A percentile compares a stretch with the other conserved stretches of the same genome.
These are phyloP conservation scores for Brachyhypopomus occidentalis DNA, from an alignment of 2,113 vertebrate genomes.

Conservation along the genomic window DNA sequence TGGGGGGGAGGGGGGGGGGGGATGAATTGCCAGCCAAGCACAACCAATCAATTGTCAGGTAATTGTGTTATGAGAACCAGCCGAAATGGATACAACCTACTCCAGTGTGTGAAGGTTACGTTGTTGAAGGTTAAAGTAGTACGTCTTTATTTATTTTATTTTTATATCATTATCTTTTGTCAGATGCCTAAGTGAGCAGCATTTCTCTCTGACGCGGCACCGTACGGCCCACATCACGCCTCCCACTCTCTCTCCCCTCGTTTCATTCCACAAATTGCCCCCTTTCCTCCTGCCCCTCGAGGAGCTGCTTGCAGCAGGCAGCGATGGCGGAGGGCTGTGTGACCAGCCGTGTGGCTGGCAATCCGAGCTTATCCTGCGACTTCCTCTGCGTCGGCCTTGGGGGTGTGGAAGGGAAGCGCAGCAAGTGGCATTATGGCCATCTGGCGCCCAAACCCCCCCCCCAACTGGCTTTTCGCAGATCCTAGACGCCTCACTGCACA, in stretches of 20 bases:
- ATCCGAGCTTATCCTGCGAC: constrained; percentile 48
- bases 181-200: neutral
- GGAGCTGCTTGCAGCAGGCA: constrained; percentile 19
- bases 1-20: constrained; percentile 8
- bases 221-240: constrained; percentile 11
- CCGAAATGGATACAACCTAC: constrained; percentile 30
- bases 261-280: constrained; percentile 22
- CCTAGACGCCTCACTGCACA: constrained; percentile 33
- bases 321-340: constrained; percentile 12
- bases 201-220: constrained; percentile 7
- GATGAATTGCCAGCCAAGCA: constrained; percentile 34
- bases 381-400: constrained; percentile 45
- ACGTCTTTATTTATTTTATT: constrained; percentile 9
- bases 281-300: neutral
- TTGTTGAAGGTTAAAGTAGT: constrained; percentile 13
- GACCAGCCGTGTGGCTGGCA: constrained; percentile 24
- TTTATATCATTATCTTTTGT: constrained; percentile 2
- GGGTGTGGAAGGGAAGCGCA: constrained; percentile 29
- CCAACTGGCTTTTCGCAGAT: constrained; percentile 7
- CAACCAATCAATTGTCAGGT: constrained; percentile 49
- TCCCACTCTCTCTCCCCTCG: neutral
- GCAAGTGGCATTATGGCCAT: constrained; percentile 54
- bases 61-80: constrained; percentile 56
- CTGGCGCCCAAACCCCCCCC: constrained; percentile 45
- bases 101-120: constrained; percentile 39